phyloP scores from a whole-genome alignment of 2,113 vertebrate genomes.

The Aix galericulata region DNA sequence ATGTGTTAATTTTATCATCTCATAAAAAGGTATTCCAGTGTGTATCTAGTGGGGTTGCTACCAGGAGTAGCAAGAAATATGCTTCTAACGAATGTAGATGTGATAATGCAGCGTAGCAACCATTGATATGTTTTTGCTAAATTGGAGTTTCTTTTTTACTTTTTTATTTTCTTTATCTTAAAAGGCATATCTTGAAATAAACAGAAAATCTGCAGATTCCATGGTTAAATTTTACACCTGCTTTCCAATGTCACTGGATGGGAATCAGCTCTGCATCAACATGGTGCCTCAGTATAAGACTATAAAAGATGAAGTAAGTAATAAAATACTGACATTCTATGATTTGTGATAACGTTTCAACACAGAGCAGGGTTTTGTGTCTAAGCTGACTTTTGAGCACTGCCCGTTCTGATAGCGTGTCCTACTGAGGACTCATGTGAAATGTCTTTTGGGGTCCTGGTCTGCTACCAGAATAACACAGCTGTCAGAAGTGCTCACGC shows the following conservation, averaged over 20 bases:
- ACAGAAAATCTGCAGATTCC: conserved; percentile 76
- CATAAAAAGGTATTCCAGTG: conserved; percentile 77
- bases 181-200: conserved; percentile 82
- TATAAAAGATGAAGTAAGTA: conserved; percentile 77
- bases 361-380: neutral
- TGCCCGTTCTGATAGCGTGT: no score
- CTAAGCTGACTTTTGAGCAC: neutral
- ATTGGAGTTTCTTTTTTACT: fast-evolving
- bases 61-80: neutral
- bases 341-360: fast-evolving
- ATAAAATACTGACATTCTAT: neutral
- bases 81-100: neutral
- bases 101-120: neutral
- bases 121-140: fast-evolving
- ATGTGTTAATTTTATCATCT: conserved; percentile 76
- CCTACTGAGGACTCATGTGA: fast-evolving
- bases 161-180: neutral
- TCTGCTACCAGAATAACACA: fast-evolving
- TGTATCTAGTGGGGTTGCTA: fast-evolving
- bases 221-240: conserved; percentile 84
- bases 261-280: conserved; percentile 75
- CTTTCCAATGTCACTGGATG: conserved; percentile 79
- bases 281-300: conserved; percentile 69
- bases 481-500: neutral
- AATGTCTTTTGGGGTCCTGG: neutral